phyloP scores from a whole-genome alignment of 2,113 vertebrate genomes.

The Ranitomeya variabilis region DNA sequence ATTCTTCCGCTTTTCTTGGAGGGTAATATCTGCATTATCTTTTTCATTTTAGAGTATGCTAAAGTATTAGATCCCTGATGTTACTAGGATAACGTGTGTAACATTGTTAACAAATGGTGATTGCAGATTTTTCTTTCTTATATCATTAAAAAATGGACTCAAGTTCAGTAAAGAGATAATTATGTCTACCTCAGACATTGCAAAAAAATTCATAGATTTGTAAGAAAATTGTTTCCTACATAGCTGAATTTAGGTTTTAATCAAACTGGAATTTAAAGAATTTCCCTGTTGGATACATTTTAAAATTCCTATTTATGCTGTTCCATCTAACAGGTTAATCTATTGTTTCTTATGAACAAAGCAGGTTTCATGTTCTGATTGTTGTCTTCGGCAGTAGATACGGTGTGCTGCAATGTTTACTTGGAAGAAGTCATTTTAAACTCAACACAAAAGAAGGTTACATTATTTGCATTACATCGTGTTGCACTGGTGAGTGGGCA shows the following conservation, averaged over 20 bases:
- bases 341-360: constrained; percentile 22
- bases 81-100: too few relatives aligned
- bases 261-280: background rate
- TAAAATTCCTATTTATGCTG: background rate
- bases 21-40: too few relatives aligned
- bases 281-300: background rate
- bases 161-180: background rate
- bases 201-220: background rate
- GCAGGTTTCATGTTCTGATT: constrained; percentile 2
- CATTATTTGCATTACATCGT: constrained; percentile 13
- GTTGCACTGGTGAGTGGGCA: background rate
- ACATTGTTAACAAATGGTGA: too few relatives aligned
- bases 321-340: background rate
- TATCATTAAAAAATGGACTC: background rate
- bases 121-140: too few relatives aligned
- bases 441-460: constrained; percentile 28
- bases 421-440: background rate
- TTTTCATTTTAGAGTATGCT: too few relatives aligned
- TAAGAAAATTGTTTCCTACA: background rate
- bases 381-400: constrained; percentile 1
- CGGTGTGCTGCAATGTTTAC: background rate
- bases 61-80: too few relatives aligned
- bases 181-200: background rate
- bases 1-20: too few relatives aligned
- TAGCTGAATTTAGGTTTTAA: background rate